Percentiles rank a stretch among this genome's conserved stretches.
These are phyloP conservation scores for Drosophila dives DNA, from an alignment of 2,888 invertebrate species.

Conservation along the genomic window DNA sequence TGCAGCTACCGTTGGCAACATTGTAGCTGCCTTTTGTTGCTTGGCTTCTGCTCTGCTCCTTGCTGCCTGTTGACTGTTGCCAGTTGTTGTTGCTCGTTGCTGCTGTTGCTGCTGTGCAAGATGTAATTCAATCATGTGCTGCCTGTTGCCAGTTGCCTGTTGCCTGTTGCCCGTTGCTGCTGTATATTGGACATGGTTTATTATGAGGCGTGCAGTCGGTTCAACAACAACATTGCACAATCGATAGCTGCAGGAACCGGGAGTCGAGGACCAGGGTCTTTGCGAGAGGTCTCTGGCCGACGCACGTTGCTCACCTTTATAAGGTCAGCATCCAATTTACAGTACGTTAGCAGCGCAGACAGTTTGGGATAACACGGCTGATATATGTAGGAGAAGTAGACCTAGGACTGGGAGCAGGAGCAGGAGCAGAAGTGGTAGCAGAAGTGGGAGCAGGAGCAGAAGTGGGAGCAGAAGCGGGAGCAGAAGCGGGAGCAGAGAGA, in stretches of 20 bases:
- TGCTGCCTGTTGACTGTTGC: constrained; percentile 24
- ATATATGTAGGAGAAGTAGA: constrained; percentile 4
- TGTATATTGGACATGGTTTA: constrained; percentile 65
- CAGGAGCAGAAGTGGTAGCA: no score
- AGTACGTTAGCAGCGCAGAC: constrained; percentile 27
- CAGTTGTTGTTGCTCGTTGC: constrained; percentile 11
- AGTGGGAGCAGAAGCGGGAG: no score
- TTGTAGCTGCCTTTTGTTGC: constrained; percentile 58
- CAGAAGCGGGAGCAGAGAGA: no score
- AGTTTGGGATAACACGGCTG: constrained; percentile 21
- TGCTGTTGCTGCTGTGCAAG: constrained; percentile 66
- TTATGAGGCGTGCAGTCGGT: constrained; percentile 57
- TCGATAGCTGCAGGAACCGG: constrained; percentile 45
- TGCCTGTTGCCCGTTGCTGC: constrained; percentile 23
- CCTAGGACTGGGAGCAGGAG: background rate
- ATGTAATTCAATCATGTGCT: constrained; percentile 74
- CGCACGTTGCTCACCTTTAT: constrained; percentile 83
- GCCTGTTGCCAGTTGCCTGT: constrained; percentile 25
- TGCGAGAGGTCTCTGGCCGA: constrained; percentile 55
- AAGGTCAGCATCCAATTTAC: constrained; percentile 77
- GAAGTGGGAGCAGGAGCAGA: no score
- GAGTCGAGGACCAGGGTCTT: constrained; percentile 9
- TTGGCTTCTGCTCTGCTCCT: constrained; percentile 58
- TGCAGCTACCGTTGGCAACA: constrained; percentile 65
- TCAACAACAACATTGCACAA: constrained; percentile 62